Evolutionary conservation across 2,113 vertebrate genomes (phyloP).

Genomic region (Oryzias curvinotus): DNA sequence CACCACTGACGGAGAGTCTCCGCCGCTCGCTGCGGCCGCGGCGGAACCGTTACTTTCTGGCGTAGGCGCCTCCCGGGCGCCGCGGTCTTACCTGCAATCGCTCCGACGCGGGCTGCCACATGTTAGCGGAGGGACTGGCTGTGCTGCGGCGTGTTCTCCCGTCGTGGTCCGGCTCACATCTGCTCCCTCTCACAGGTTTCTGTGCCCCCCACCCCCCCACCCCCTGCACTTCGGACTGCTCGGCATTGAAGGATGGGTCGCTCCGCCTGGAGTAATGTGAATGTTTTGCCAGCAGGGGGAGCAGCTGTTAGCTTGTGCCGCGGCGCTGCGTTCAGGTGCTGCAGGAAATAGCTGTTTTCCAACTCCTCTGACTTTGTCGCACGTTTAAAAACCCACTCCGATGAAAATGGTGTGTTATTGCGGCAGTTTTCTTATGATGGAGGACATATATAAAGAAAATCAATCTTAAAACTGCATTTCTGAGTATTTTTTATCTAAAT

Average conservation of each 20-base stretch:
- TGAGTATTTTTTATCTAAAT: too few relatives aligned
- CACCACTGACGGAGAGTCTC: slow-evolving; percentile 19
- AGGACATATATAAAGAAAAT: too few relatives aligned
- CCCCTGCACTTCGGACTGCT: slow-evolving; percentile 54
- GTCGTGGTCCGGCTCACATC: slow-evolving; percentile 78
- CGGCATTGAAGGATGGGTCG: slow-evolving; percentile 69
- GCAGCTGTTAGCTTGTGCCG: neutral
- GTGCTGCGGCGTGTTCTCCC: slow-evolving; percentile 55
- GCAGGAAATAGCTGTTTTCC: neutral
- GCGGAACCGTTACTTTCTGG: slow-evolving; percentile 16
- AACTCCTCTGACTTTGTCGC: too few relatives aligned
- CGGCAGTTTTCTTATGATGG: too few relatives aligned
- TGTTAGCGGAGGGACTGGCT: slow-evolving; percentile 66
- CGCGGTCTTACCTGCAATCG: slow-evolving; percentile 87
- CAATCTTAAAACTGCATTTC: too few relatives aligned
- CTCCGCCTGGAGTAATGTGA: slow-evolving; percentile 77
- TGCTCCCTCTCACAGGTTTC: slow-evolving; percentile 65
- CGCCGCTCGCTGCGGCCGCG: slow-evolving; percentile 1
- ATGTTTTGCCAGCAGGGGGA: slow-evolving; percentile 59
- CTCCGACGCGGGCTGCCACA: slow-evolving; percentile 96
- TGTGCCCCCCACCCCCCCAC: slow-evolving; percentile 59
- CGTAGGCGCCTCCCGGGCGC: neutral
- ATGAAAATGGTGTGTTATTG: too few relatives aligned
- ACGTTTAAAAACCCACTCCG: too few relatives aligned
- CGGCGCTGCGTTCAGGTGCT: slow-evolving; percentile 38